Conservation (phyloP, 30 jellyfish, hydroid and myxozoan species). For the Calvadosia cruxmelitensis region DNA sequence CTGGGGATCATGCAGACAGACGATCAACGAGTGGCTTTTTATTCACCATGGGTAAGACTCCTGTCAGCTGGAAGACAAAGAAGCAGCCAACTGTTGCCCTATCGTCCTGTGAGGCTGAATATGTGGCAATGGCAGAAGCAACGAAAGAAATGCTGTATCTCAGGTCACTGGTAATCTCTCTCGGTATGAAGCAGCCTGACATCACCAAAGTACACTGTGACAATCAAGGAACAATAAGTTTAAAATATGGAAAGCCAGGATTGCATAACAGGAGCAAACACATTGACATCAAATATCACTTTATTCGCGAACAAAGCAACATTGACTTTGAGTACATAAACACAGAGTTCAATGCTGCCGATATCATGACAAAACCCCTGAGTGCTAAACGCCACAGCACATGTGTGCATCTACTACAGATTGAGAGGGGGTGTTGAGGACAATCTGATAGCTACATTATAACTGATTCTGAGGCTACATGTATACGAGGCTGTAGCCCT, state of each 20-base stretch:
- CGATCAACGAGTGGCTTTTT: constrained; percentile 24
- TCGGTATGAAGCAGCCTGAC: background rate
- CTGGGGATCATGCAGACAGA: background rate
- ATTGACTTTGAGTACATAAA: constrained; percentile 3
- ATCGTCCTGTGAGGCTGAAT: constrained; percentile 25
- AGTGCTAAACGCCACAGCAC: background rate
- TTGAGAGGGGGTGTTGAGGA: too few relatives aligned
- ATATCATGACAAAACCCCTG: constrained; percentile 7
- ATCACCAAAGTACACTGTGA: constrained; percentile 8
- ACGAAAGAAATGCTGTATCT: constrained; percentile 11
- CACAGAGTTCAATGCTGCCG: constrained; percentile 15
- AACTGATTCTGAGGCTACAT: too few relatives aligned
- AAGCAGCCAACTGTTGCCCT: constrained; percentile 26
- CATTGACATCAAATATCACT: constrained; percentile 18
- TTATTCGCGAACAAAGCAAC: constrained; percentile 18
- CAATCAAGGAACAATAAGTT: constrained; percentile 22
- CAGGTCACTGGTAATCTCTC: background rate
- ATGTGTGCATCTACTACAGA: too few relatives aligned
- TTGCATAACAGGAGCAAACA: constrained; percentile 30
- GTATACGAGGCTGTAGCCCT: too few relatives aligned
- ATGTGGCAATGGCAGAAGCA: constrained; percentile 20
- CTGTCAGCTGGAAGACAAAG: constrained; percentile 18
- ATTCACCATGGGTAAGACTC: constrained; percentile 13
- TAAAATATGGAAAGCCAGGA: constrained; percentile 12
- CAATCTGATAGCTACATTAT: too few relatives aligned